Evolutionary conservation across 2,113 vertebrate genomes (phyloP).

Genomic region (Chascanopsetta lugubris): DNA sequence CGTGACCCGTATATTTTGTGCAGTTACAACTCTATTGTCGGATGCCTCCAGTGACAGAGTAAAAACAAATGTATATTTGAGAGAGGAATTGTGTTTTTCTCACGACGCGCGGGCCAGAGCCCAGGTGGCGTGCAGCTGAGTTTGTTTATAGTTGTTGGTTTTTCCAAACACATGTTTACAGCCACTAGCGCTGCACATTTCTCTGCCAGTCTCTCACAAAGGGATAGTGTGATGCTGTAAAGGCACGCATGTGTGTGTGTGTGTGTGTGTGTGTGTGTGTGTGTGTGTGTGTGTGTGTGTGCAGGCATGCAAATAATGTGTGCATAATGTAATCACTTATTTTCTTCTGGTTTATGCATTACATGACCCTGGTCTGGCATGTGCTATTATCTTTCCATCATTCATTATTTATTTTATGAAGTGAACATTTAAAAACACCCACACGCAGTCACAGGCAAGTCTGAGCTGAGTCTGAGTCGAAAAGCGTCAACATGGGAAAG

Average conservation of each 20-base stretch:
- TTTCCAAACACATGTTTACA: slow-evolving; percentile 56
- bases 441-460: neutral
- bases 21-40: slow-evolving; percentile 27
- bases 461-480: slow-evolving; percentile 11
- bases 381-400: slow-evolving; percentile 7
- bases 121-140: slow-evolving; percentile 63
- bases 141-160: slow-evolving; percentile 31
- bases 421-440: neutral
- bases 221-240: slow-evolving; percentile 30
- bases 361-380: slow-evolving; percentile 8
- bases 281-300: too few species aligned
- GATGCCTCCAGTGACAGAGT: slow-evolving; percentile 38
- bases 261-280: neutral
- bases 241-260: neutral
- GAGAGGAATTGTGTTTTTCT: slow-evolving; percentile 27
- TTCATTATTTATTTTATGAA: slow-evolving; percentile 2
- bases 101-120: slow-evolving; percentile 37
- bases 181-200: slow-evolving; percentile 28
- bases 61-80: slow-evolving; percentile 38
- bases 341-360: slow-evolving; percentile 5
- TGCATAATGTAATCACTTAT: slow-evolving; percentile 4
- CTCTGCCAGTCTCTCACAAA: slow-evolving; percentile 35
- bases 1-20: slow-evolving; percentile 5
- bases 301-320: neutral
- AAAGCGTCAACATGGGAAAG: neutral